Percentiles rank a stretch among this genome's conserved stretches.
These are phyloP conservation scores for Neodon shergylaensis DNA, from an alignment of 2,113 vertebrate genomes.

Conservation along the genomic window DNA sequence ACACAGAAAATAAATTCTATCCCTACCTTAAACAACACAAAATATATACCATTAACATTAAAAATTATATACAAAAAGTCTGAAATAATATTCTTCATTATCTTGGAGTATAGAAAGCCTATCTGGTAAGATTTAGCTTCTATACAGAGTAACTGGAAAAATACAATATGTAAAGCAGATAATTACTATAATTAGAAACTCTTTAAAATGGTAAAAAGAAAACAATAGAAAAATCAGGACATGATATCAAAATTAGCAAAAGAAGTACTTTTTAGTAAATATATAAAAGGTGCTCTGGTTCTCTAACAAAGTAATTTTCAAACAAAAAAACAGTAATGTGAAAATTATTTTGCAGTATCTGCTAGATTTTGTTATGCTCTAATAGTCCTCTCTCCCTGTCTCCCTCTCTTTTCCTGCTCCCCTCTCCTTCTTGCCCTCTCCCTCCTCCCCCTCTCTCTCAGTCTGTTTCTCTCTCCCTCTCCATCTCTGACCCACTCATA, in stretches of 20 bases:
- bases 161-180: background rate
- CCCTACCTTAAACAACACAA: background rate
- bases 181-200: background rate
- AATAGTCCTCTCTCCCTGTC: background rate
- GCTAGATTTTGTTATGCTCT: background rate
- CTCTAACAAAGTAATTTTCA: slow-evolving; percentile 47
- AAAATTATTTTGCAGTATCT: background rate
- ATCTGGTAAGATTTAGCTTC: background rate
- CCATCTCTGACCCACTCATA: too few species aligned
- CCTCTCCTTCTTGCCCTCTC: too few species aligned
- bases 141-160: background rate
- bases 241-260: slow-evolving; percentile 25
- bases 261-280: background rate
- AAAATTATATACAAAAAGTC: slow-evolving; percentile 7
- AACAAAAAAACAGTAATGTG: slow-evolving; percentile 28
- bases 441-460: too few species aligned
- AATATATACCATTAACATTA: slow-evolving; percentile 29
- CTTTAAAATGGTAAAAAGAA: background rate
- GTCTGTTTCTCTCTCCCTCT: too few species aligned
- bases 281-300: slow-evolving; percentile 28
- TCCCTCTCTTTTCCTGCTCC: too few species aligned
- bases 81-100: background rate
- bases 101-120: background rate
- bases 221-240: slow-evolving; percentile 23
- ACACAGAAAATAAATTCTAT: slow-evolving; percentile 41